Evolutionary conservation across 64 coral and sea anemone species (phyloP).

Genomic region (Porites australiensis): DNA sequence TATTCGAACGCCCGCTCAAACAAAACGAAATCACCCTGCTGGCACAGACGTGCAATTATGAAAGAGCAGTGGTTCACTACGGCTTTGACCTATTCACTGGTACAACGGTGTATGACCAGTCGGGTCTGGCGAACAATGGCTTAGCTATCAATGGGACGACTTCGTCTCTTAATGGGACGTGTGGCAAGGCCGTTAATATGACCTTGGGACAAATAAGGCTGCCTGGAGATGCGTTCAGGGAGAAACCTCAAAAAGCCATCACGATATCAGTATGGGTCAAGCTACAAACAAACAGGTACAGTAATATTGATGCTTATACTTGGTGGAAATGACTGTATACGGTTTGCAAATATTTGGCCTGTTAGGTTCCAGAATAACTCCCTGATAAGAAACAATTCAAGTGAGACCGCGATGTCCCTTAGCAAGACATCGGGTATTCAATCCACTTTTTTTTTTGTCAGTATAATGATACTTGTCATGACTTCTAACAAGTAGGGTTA

Average conservation of each 20-base stretch:
- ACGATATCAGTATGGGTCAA: constrained; percentile 89
- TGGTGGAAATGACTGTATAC: background rate
- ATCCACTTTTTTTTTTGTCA: too few relatives aligned
- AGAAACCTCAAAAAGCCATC: constrained; percentile 86
- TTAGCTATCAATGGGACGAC: constrained; percentile 62
- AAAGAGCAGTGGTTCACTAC: constrained; percentile 81
- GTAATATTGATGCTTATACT: background rate
- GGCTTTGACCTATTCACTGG: constrained; percentile 88
- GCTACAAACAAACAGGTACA: constrained; percentile 91
- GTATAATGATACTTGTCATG: too few relatives aligned
- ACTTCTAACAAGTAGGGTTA: too few relatives aligned
- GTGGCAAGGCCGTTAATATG: constrained; percentile 92
- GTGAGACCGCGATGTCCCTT: too few relatives aligned
- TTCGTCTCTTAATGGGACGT: constrained; percentile 58
- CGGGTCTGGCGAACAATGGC: constrained; percentile 95
- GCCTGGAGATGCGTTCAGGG: constrained; percentile 66
- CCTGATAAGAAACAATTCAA: too few relatives aligned
- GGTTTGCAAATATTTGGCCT: too few relatives aligned
- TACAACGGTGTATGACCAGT: constrained; percentile 82
- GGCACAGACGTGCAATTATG: constrained; percentile 85
- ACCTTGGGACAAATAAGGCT: constrained; percentile 85
- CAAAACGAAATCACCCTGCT: constrained; percentile 84
- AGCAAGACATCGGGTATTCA: too few relatives aligned
- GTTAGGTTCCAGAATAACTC: too few relatives aligned
- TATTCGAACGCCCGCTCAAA: constrained; percentile 79